Percentiles rank a stretch among this genome's conserved stretches.
phyloP scores from a whole-genome alignment of 2,888 invertebrate genomes.

The Anticlea derivata region DNA sequence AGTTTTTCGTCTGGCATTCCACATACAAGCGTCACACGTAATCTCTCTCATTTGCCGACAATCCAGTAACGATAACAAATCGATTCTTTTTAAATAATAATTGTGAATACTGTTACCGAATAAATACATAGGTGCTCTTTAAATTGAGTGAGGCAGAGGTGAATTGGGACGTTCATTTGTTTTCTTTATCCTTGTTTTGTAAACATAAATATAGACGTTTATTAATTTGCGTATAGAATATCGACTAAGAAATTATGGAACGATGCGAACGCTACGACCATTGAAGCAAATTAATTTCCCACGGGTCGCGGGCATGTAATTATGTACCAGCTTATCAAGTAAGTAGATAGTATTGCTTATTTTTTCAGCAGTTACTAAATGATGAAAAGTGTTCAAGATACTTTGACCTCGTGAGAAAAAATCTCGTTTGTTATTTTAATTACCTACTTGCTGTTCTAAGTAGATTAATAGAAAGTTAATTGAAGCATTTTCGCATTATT shows the following conservation, averaged over 20 bases:
- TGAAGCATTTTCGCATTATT: conserved; percentile 1
- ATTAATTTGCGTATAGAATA: conserved; percentile 37
- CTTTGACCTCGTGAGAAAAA: conserved; percentile 26
- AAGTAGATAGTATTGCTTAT: conserved; percentile 23
- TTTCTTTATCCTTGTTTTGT: background rate
- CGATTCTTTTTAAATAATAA: too few species aligned
- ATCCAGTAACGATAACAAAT: too few species aligned
- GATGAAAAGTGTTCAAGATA: conserved; percentile 25
- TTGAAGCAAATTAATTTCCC: conserved; percentile 57
- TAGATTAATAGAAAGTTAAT: conserved; percentile 1
- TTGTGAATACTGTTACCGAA: too few species aligned
- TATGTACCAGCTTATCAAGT: conserved; percentile 44
- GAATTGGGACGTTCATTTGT: background rate
- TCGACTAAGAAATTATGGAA: conserved; percentile 44
- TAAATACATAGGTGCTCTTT: too few species aligned
- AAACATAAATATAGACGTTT: conserved; percentile 1
- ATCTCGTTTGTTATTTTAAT: conserved; percentile 8
- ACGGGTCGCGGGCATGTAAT: conserved; percentile 43
- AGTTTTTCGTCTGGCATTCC: too few species aligned
- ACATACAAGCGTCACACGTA: too few species aligned
- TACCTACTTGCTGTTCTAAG: background rate
- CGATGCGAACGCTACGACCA: conserved; percentile 45
- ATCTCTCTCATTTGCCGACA: too few species aligned
- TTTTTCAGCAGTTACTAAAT: conserved; percentile 30
- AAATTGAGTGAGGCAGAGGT: too few species aligned